Base-by-base conservation (phyloP, 2,888 invertebrate genomes). In the Ormia ochracea region DNA sequence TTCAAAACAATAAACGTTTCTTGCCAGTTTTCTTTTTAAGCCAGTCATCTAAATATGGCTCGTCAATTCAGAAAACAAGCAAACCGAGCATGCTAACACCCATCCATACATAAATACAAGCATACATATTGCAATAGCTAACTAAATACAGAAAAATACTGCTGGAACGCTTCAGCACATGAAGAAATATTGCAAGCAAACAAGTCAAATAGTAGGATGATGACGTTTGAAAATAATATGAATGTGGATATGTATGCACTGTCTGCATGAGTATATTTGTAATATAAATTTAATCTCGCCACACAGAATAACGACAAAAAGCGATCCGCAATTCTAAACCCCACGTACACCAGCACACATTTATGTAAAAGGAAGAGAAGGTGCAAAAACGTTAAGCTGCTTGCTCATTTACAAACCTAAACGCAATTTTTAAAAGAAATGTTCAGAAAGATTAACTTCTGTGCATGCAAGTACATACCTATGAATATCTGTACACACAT, bases 251-350 rank as follows among this genome's bases (percentile, higher is more conserved):
- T n/a, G n/a, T n/a, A n/a, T n/a, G n/a, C n/a, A n/a, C n/a, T n/a
- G n/a, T n/a, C n/a, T n/a, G n/a, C n/a, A n/a, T n/a, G n/a, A n/a
- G n/a, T n/a, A n/a, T n/a, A 63, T 19, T 45, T 43, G 43, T 48
- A 56, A 54, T 73, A 66, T 61, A 14, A 74, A 58, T 41, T 78
- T 78, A 31, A 66, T 75, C 70, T 70, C 75, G 59, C 65, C 65
- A 12, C 69, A 50, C 31, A 63, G 23, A 63, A 61, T 10, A 48
- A 10, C 23, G 45, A 33, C 19, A 17, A 43, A 63, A 66, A 77
- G 38, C 58, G 58, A 65, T 50, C 33, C 41, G 50, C 58, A 77
- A 59, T 38, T 45, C 45, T 63, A 63, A 63, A 19, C 59, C 50
- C 45, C 56, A 50, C 26, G 12, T 31, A 41, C 28, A 28, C 1